Conservation (phyloP, 2,888 invertebrate genomes). For the Brenthis daphne region DNA sequence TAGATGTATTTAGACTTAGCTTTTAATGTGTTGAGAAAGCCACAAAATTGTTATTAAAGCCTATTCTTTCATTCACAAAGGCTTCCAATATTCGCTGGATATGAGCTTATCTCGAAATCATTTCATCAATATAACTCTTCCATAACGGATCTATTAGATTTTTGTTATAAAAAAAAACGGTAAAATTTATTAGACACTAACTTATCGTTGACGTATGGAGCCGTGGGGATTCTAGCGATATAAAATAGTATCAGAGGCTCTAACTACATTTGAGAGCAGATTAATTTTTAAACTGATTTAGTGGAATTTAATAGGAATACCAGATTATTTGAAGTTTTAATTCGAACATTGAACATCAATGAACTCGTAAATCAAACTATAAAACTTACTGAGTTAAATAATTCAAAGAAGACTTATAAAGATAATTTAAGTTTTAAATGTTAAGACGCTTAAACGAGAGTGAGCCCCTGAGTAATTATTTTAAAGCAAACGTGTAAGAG, state of each 20-base stretch:
- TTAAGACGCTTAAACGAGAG: no score
- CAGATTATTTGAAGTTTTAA: no score
- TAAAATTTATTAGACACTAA: conserved; percentile 8
- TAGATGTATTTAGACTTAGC: neutral
- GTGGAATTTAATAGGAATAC: no score
- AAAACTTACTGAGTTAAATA: no score
- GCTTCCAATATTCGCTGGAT: neutral
- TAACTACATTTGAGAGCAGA: neutral
- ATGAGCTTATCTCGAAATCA: conserved; percentile 2
- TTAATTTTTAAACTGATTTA: no score
- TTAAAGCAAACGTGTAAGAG: no score
- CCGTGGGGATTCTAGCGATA: neutral
- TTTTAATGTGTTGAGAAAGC: neutral
- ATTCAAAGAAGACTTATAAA: no score
- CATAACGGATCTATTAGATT: conserved; percentile 9
- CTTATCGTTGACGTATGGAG: conserved; percentile 6
- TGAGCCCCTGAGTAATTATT: no score
- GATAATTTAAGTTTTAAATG: no score
- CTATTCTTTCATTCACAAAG: conserved; percentile 21
- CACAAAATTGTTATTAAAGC: conserved; percentile 20
- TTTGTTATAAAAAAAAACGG: neutral
- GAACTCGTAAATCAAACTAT: no score
- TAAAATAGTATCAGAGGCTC: conserved; percentile 2
- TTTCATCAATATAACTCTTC: conserved; percentile 5
- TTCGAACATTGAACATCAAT: no score